phyloP scores from a whole-genome alignment of 2,797 vertebrate genomes.

The Eleutherodactylus coqui region DNA sequence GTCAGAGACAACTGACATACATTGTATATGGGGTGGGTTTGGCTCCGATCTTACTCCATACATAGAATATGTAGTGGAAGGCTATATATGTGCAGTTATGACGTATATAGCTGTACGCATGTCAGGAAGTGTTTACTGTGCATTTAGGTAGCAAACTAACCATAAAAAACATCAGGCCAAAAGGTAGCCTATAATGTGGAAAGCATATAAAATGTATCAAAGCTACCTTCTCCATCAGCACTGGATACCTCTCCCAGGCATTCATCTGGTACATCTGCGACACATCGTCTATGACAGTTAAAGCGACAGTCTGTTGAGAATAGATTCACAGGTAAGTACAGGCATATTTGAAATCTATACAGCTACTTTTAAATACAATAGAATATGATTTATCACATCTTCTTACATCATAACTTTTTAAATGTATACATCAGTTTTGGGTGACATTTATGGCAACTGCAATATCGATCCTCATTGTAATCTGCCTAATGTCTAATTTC shows the following conservation, averaged over 20 bases:
- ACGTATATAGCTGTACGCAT: too few relatives aligned
- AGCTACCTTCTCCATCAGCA: slow-evolving; percentile 50
- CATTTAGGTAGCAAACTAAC: neutral
- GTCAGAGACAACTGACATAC: too few relatives aligned
- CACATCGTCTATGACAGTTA: slow-evolving; percentile 93
- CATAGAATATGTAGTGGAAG: too few relatives aligned
- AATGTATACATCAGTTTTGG: neutral
- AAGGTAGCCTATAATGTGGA: neutral
- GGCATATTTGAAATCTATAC: neutral
- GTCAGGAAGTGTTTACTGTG: too few relatives aligned
- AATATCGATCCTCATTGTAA: too few relatives aligned
- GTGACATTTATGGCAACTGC: too few relatives aligned
- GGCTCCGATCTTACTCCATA: too few relatives aligned
- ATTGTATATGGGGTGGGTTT: too few relatives aligned
- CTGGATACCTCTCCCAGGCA: slow-evolving; percentile 82
- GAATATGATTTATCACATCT: neutral
- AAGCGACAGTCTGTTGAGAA: slow-evolving; percentile 87
- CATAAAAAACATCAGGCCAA: too few relatives aligned
- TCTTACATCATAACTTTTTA: neutral
- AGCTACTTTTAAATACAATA: neutral
- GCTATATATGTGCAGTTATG: too few relatives aligned
- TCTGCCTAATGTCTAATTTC: too few relatives aligned
- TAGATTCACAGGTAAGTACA: neutral
- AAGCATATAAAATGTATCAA: neutral
- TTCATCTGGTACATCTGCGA: slow-evolving; percentile 88